Evolutionary conservation across 2,113 vertebrate species (phyloP), one percentile per base, ranked within the genome.

Genomic region (Trogon melanurus): DNA sequence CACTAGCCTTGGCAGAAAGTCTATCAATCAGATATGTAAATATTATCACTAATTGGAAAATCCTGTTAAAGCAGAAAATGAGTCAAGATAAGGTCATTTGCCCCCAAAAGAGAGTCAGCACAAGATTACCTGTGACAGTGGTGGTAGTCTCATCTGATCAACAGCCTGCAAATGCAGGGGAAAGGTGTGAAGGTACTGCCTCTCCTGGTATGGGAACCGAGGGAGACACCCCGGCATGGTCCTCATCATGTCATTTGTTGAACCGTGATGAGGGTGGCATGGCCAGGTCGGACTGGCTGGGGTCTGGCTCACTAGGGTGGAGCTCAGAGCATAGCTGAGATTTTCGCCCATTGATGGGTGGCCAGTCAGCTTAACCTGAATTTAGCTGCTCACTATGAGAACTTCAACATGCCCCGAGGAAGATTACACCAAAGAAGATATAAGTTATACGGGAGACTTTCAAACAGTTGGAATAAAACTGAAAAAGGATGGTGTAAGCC

Each of bases 171-270:
- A 79, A n/a, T 11, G 9, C 19, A 30, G 48, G n/a, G 18, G 12
- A 29, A 27, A 75, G 75, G 20, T 13, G 48, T 8, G 56, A 74
- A 29, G 44, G 0, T 36, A 62, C 5, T 74, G 66, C 3, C 7
- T 36, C 10, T 41, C 29, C 25, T n/a, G 32, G 58, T 61, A 60
- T 1, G 0, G 57, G n/a, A 82, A 19, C 25, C 1, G 1, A 62
- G 10, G 44, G 20, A 76, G 58, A 65, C 48, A 75, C 5, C 7
- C 44, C 20, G 34, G 29, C 10, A 20, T 2, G 21, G 58, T 57
- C 54, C 50, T 50, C 34, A 9, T 6, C 0, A 0, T 8, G 11
- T 26, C 32, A 44, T 44, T 15, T 54, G 26, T 11, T 10, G 45
- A 75, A 21, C 13, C 14, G 56, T 11, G 13, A 18, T 11, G 32